Evolutionary conservation across 2,888 invertebrate species (phyloP).

Genomic region (Cephus nigrinus): DNA sequence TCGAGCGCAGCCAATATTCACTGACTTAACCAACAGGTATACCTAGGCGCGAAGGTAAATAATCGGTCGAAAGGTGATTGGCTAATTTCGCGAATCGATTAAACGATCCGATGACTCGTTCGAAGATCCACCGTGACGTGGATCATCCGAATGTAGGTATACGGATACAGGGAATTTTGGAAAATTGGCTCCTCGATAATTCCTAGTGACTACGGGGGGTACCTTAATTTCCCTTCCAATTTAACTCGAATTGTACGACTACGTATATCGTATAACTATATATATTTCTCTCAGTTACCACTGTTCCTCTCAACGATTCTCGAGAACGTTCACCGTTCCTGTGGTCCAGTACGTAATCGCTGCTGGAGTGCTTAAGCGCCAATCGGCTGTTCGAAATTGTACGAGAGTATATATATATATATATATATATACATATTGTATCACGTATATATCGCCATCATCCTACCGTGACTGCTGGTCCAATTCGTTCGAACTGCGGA

Average conservation of each 20-base stretch:
- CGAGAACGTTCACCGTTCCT: not conserved
- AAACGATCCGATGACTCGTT: not conserved
- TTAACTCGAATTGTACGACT: not conserved
- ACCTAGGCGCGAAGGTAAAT: too few species aligned
- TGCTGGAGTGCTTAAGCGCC: not conserved
- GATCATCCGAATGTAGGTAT: not conserved
- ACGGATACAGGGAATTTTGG: not conserved
- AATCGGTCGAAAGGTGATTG: not conserved
- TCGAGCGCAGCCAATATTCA: slow-evolving; percentile 47
- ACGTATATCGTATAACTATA: not conserved
- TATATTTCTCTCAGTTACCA: not conserved
- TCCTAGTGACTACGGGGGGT: not conserved
- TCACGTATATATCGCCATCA: not conserved
- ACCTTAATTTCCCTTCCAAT: not conserved
- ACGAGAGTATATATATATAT: not conserved
- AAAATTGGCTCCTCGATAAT: not conserved
- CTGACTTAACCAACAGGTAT: not conserved
- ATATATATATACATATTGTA: not conserved
- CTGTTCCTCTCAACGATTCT: not conserved
- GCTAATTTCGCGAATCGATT: not conserved
- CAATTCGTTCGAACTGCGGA: not conserved
- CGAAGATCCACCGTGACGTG: not conserved
- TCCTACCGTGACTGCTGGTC: not conserved
- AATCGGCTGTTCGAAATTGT: not conserved
- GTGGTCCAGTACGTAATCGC: not conserved